Conservation (phyloP, 1,140 invertebrate genomes). For the Armadillidium nasatum region DNA sequence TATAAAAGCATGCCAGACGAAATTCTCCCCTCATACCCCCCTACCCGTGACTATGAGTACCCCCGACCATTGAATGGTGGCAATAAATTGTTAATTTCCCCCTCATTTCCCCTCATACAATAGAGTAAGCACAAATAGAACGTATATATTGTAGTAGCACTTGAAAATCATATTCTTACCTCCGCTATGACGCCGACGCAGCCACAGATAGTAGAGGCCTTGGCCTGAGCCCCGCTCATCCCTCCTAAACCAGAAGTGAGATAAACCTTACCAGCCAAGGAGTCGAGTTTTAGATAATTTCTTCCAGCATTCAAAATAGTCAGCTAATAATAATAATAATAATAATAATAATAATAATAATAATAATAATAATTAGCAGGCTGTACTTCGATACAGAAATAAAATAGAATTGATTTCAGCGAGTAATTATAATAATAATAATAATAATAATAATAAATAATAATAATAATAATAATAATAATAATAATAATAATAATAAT, state of each 20-base stretch:
- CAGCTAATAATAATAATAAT: slow-evolving; percentile 48
- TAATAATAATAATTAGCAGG: neutral
- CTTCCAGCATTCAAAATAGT: slow-evolving; percentile 64
- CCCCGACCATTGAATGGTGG: too few species aligned
- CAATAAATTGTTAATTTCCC: too few species aligned
- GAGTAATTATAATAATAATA: slow-evolving; percentile 1
- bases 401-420: slow-evolving; percentile 50
- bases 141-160: too few species aligned
- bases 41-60: too few species aligned
- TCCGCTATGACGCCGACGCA: slow-evolving; percentile 66
- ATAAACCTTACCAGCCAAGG: slow-evolving; percentile 60
- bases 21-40: too few species aligned
- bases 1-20: too few species aligned
- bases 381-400: neutral
- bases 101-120: too few species aligned
- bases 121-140: too few species aligned
- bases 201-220: slow-evolving; percentile 62
- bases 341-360: neutral
- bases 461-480: neutral
- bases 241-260: slow-evolving; percentile 64
- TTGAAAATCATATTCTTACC: too few species aligned
- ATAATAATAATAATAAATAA: slow-evolving; percentile 10
- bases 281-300: slow-evolving; percentile 56
- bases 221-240: slow-evolving; percentile 66
- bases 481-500: too few species aligned